Base-by-base conservation (phyloP, 2,888 invertebrate genomes). In the Calephelis perditalis region DNA sequence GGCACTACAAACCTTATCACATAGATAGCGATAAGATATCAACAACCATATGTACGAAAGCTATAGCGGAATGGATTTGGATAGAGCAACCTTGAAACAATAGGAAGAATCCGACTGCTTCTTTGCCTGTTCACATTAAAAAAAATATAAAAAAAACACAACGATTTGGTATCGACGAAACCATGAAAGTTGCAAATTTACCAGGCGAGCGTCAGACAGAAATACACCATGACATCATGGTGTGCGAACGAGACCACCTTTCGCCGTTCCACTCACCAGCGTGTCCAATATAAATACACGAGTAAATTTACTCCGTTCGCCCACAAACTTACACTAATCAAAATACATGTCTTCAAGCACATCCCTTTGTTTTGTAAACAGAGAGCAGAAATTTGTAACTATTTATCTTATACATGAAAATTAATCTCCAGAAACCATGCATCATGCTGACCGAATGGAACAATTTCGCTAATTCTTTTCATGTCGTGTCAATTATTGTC, bases 201-300 rank as follows among this genome's bases (percentile, higher is more conserved):
- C 73, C 79, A 72, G 77, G 74, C 77, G 77, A 78, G 76, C 79
- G 79, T 77, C 73, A 35, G 35, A 82, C 78, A 82, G 86, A 88
- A 88, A 88, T 90, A 90, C 75, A 82, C 84, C 86, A 89, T 90
- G 89, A 90, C 86, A 86, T 90, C 89, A 89, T 87, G 85, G 84
- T 82, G 86, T 77, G 81, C 75, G 83, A 87, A 69, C 62, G 84
- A 81, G 82, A 83, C 69, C 62, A 44, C 62, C 65, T 65, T 66
- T 70, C 71, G 73, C 72, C 71, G 67, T 81, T 79, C 69, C 76
- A 70, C 74, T 73, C 74, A 64, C 70, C 67, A 68, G 68, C 73
- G 73, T 74, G 76, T 77, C 70, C 68, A 71, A 79, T 81, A 79
- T 81, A 84, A 81, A 78, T 75, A 86, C 76, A 73, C 72, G 72